Evolutionary conservation across 2,113 vertebrate species (phyloP), one percentile per base, ranked within the genome.

Genomic region (Struthidea cinerea): DNA sequence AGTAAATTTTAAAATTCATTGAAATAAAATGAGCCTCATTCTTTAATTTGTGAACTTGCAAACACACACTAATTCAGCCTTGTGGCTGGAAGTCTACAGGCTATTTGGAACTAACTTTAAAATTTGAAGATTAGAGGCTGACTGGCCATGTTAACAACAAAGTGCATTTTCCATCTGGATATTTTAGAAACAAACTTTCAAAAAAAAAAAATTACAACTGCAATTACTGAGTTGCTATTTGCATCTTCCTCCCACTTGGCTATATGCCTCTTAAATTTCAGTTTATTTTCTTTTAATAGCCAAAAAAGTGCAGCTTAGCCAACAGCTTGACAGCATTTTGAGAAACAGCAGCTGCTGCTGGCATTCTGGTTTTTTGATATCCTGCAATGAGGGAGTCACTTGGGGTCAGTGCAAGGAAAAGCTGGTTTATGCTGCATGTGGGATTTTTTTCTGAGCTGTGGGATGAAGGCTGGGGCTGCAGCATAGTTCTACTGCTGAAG

Each of bases 341-440:
- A 96, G 60, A 94, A 80, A 64, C 46, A 95, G 80, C 93, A 93
- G 86, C 92, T 92, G 96, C 90, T 87, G 33, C 76, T 93, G 80
- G 67, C 73, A 61, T 61, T 92, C 64, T 76, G 42, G n/a, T 96
- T 89, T 93, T 79, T 68, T 92, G 79, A 64, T 88, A 65, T 53
- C 41, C 49, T 84, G 73, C 26, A 55, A 68, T 23, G 53, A 90
- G 21, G 41, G 88, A 92, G 94, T 94, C 81, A 82, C 65, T 93
- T 79, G 41, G 74, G 96, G 92, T 95, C 92, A 96, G 53, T 7
- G 41, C 60, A 73, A 71, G 92, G 64, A 82, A 89, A 92, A 84
- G 71, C 32, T 86, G 68, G 68, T 93, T 95, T 92, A 46, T 96
- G 83, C 83, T 81, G 68, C 27, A 65, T 87, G 52, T 87, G 86